These are phyloP conservation scores for Pelecanus crispus DNA, from an alignment of 2,113 vertebrate genomes.

Conservation along the genomic window DNA sequence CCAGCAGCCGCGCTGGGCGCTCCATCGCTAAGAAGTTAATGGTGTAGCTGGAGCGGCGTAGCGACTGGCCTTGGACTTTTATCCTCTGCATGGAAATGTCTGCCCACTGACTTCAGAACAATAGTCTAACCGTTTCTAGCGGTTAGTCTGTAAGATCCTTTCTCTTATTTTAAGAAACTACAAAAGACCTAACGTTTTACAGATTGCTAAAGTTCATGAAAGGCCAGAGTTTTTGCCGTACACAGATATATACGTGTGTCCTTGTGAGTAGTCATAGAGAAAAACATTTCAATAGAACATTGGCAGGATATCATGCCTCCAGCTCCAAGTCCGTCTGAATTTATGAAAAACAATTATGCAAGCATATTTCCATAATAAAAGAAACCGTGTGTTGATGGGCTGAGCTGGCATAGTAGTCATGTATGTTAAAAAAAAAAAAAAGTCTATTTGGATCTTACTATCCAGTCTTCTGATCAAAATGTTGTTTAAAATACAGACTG, in stretches of 20 bases:
- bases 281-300: constrained; percentile 68
- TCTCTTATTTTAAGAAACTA: neutral
- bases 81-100: neutral
- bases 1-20: neutral
- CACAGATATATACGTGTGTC: constrained; percentile 61
- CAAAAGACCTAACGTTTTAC: neutral
- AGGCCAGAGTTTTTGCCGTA: constrained; percentile 21
- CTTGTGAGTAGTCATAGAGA: constrained; percentile 57
- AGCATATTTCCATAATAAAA: constrained; percentile 62
- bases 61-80: neutral
- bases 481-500: neutral
- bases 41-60: neutral
- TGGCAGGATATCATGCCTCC: constrained; percentile 54
- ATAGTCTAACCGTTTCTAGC: neutral
- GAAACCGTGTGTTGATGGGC: constrained; percentile 8
- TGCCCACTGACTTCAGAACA: neutral
- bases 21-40: neutral
- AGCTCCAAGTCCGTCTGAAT: constrained; percentile 64
- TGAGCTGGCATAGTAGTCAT: constrained; percentile 1
- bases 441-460: neutral
- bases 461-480: neutral
- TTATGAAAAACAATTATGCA: constrained; percentile 70
- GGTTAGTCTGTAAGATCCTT: neutral
- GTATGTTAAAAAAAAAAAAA: neutral
- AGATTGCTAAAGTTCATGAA: constrained; percentile 21